These are phyloP conservation scores for Cactoblastis cactorum DNA, from an alignment of 2,888 invertebrate species.

Conservation along the genomic window DNA sequence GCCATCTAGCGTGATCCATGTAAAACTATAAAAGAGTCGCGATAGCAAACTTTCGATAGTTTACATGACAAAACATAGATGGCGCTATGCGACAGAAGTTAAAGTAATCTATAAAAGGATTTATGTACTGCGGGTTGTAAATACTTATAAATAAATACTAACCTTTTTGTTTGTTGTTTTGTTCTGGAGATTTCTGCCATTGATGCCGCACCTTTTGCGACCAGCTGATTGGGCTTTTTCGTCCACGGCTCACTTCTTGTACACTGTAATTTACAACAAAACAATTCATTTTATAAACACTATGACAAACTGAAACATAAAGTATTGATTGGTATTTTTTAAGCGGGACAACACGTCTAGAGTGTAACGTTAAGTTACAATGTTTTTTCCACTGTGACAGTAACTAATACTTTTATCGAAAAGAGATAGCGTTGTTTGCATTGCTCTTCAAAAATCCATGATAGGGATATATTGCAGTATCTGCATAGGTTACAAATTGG, in stretches of 20 bases:
- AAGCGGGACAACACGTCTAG: neutral
- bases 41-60: neutral
- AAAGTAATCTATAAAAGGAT: neutral
- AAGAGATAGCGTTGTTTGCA: conserved; percentile 59
- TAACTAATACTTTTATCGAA: conserved; percentile 38
- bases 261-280: conserved; percentile 61
- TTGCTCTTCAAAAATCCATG: conserved; percentile 48
- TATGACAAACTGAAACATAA: too few relatives aligned
- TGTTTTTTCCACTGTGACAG: conserved; percentile 36
- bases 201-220: conserved; percentile 82
- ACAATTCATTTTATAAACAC: conserved; percentile 34
- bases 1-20: conserved; percentile 31
- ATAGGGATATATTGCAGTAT: conserved; percentile 21
- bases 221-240: conserved; percentile 80
- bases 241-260: conserved; percentile 71
- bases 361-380: conserved; percentile 26
- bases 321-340: too few relatives aligned
- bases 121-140: neutral
- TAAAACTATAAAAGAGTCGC: conserved; percentile 11
- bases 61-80: conserved; percentile 32
- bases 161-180: conserved; percentile 56
- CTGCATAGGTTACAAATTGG: conserved; percentile 17
- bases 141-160: conserved; percentile 18
- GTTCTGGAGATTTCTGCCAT: conserved; percentile 78
- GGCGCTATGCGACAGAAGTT: conserved; percentile 35